Evolutionary conservation across 2,888 invertebrate genomes (phyloP).

Genomic region (Tetranychus piercei): DNA sequence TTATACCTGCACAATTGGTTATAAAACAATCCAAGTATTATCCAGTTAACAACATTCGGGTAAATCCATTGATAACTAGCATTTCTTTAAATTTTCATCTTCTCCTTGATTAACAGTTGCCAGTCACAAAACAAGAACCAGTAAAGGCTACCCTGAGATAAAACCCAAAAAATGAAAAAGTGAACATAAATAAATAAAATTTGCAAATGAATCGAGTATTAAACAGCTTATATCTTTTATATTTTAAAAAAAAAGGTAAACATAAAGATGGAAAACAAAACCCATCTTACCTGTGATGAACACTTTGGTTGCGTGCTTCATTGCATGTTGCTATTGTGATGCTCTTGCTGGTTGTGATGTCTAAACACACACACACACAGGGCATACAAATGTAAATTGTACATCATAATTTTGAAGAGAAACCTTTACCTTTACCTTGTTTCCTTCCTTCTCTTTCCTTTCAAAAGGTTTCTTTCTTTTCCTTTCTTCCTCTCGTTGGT

Average conservation of each 20-base stretch:
- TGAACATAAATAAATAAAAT: background rate
- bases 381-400: background rate
- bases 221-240: too few relatives aligned
- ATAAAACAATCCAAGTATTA: too few relatives aligned
- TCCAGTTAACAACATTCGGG: too few relatives aligned
- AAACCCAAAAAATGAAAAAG: background rate
- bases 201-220: background rate
- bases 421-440: background rate
- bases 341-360: too few relatives aligned
- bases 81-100: too few relatives aligned
- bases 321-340: background rate
- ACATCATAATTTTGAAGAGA: background rate
- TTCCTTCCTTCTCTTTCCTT: background rate
- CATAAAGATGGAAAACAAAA: background rate
- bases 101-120: too few relatives aligned
- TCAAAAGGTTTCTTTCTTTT: background rate
- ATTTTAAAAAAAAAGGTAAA: background rate
- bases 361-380: too few relatives aligned
- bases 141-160: background rate
- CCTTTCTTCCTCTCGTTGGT: background rate
- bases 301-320: background rate
- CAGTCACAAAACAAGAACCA: background rate
- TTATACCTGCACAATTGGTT: too few relatives aligned
- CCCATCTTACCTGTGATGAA: background rate
- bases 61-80: too few relatives aligned